phyloP scores from a whole-genome alignment of 2,797 vertebrate species.

The Myotis findleyi region DNA sequence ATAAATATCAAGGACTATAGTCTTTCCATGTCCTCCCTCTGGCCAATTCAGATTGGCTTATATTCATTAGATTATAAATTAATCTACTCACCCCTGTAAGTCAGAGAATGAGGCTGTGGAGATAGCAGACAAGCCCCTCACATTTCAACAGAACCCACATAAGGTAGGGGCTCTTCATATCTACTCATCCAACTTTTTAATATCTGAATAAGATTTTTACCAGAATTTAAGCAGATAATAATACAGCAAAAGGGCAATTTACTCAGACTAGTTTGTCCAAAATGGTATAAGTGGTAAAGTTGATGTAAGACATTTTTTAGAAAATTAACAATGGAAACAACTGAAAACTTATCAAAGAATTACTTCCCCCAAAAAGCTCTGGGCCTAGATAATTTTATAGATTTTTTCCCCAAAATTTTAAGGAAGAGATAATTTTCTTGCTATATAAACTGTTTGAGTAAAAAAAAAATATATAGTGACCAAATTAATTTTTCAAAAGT shows the following conservation, averaged over 20 bases:
- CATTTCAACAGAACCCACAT: neutral
- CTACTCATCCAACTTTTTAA: neutral
- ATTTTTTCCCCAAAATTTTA: neutral
- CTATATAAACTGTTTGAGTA: neutral
- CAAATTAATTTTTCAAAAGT: constrained; percentile 36
- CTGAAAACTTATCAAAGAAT: constrained; percentile 18
- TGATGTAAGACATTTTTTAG: neutral
- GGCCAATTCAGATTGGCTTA: neutral
- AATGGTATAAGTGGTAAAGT: neutral
- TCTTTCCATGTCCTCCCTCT: neutral
- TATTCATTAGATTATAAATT: neutral
- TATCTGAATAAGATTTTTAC: neutral
- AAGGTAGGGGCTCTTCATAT: neutral
- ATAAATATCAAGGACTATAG: neutral
- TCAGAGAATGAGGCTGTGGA: neutral
- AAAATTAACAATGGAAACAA: constrained; percentile 34
- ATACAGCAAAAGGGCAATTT: neutral
- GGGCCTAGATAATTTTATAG: neutral
- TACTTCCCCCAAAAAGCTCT: neutral
- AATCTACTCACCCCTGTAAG: neutral
- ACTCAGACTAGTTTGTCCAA: constrained; percentile 15
- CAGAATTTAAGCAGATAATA: neutral
- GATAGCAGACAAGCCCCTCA: neutral
- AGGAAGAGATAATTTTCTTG: constrained; percentile 12
- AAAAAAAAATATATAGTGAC: neutral